Evolutionary conservation across 2,113 vertebrate genomes (phyloP), one percentile per base, ranked within the genome.

Genomic region (Peromyscus maniculatus): DNA sequence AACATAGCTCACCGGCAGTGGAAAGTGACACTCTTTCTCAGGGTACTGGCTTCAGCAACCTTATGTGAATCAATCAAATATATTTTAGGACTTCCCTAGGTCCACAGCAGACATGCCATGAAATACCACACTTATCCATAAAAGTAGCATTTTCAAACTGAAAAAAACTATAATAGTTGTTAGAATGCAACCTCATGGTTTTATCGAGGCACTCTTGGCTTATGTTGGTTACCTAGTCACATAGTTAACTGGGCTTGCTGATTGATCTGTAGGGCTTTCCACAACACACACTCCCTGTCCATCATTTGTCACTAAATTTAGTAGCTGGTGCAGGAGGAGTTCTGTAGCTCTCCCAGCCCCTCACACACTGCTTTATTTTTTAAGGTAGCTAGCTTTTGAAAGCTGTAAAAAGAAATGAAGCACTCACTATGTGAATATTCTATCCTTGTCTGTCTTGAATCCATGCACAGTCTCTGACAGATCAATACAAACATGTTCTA

Each of bases 41-140:
- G 3, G 7, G 21, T 64, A 43, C 0, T 16, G 39, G 57, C 79
- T 9, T 17, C 2, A 0, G 15, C 1, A 36, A 3, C 12, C 36
- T 3, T 3, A 7, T 0, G 0, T 39, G 8, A 46, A 93, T 33
- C 12, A 43, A 17, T 39, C 17, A 46, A n/a, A 22, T 19, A 5
- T 39, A n/a, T 55, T 84, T 59, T 28, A 62, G 64, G 9, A n/a
- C 15, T 24, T 75, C n/a, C 0, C 2, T 11, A 33, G 13, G 52
- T 31, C 83, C 22, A 13, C 64, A 13, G 21, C 62, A 46, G 3
- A 17, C 2, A 26, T 22, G 33, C 13, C 49, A 64, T 39, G 49
- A 71, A 71, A 91, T 75, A n/a, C 16, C 46, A 67, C 1, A 15
- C 26, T 19, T 36, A 16, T 1, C 59, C 52, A 55, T 59, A 24